Evolutionary conservation across 1,140 invertebrate genomes (phyloP).

Genomic region (Pectinophora gossypiella): DNA sequence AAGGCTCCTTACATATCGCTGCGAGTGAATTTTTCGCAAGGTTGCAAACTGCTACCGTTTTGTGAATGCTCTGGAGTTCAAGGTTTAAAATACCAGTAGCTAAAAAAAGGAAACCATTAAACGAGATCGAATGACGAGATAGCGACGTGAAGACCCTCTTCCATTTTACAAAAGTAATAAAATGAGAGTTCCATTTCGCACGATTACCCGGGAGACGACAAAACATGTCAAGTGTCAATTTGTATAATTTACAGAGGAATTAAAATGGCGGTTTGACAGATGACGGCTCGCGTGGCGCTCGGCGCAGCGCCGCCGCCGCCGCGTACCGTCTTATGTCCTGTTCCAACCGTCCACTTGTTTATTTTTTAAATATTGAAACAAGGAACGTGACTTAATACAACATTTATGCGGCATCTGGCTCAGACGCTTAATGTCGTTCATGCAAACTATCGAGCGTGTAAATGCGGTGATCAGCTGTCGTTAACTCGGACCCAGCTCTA

Average conservation of each 20-base stretch:
- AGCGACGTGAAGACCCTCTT: slow-evolving; percentile 21
- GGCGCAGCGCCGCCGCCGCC: slow-evolving; percentile 11
- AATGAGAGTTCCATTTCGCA: slow-evolving; percentile 55
- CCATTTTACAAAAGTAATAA: slow-evolving; percentile 41
- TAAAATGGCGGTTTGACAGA: slow-evolving; percentile 64
- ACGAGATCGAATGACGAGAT: slow-evolving; percentile 22
- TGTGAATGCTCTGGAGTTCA: not conserved
- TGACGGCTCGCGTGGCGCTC: slow-evolving; percentile 43
- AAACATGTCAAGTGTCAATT: slow-evolving; percentile 69
- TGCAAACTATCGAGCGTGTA: not conserved
- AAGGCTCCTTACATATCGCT: not conserved
- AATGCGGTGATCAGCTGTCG: not conserved
- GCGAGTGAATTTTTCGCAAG: not conserved
- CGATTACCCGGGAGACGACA: slow-evolving; percentile 65
- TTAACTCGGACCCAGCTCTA: not conserved
- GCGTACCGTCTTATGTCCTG: too few species aligned
- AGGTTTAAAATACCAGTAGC: slow-evolving; percentile 1
- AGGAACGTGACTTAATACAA: not conserved
- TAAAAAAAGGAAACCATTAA: slow-evolving; percentile 19
- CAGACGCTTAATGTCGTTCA: not conserved
- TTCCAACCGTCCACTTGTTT: slow-evolving; percentile 2
- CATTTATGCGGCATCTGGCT: not conserved
- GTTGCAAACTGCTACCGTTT: not conserved
- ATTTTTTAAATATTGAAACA: slow-evolving; percentile 10
- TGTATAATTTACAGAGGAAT: slow-evolving; percentile 60